Evolutionary conservation across 2,113 vertebrate genomes (phyloP).

Genomic region (Paramisgurnus dabryanus): DNA sequence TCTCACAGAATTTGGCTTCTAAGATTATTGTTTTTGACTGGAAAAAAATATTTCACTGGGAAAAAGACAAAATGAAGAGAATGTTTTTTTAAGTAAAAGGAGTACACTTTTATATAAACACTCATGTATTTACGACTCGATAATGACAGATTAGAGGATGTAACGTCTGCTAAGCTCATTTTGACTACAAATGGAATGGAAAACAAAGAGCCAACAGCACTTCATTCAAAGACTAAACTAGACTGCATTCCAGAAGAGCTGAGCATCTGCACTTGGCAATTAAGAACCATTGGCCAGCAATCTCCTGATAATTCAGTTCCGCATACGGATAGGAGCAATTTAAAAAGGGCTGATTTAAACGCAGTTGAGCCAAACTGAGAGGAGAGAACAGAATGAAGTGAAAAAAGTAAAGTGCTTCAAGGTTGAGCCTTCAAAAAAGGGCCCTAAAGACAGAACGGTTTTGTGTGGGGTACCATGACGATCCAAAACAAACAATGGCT

Average conservation of each 20-base stretch:
- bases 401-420: slow-evolving; percentile 1
- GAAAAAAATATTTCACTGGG: too few relatives aligned
- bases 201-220: not conserved
- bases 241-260: not conserved
- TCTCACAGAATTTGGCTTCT: too few relatives aligned
- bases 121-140: not conserved
- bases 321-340: slow-evolving; percentile 45
- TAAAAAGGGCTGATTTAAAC: slow-evolving; percentile 35
- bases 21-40: too few relatives aligned
- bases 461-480: slow-evolving; percentile 45
- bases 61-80: too few relatives aligned
- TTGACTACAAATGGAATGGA: not conserved
- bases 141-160: not conserved
- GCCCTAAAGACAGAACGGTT: slow-evolving; percentile 15
- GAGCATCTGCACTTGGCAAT: not conserved
- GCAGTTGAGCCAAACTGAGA: not conserved
- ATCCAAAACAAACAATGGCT: slow-evolving; percentile 58
- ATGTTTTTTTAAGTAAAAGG: too few relatives aligned
- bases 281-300: not conserved
- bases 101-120: too few relatives aligned
- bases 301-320: not conserved
- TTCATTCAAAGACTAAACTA: slow-evolving; percentile 1
- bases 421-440: slow-evolving; percentile 33
- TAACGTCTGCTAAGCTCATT: not conserved
- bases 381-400: not conserved